Conservation (phyloP, 2,797 vertebrate genomes). For the Falco novaeseelandiae region DNA sequence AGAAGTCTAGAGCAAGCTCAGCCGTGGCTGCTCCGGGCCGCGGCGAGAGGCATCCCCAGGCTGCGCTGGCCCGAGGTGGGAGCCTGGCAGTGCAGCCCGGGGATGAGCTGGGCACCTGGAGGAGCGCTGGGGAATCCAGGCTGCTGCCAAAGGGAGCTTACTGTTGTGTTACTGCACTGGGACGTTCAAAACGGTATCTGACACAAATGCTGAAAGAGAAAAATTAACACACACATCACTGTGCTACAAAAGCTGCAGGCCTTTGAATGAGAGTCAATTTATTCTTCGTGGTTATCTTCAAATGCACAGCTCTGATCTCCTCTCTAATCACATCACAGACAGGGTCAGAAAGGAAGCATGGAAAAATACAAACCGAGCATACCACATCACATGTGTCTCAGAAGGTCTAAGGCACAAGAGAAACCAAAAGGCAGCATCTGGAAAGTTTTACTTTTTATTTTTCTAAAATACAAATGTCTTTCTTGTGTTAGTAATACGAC, state of each 20-base stretch:
- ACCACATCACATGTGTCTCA: not conserved
- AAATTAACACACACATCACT: not conserved
- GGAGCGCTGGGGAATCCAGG: not conserved
- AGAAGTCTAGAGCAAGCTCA: not conserved
- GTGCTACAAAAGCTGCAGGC: not conserved
- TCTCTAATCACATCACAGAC: not conserved
- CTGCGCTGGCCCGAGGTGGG: fast-evolving
- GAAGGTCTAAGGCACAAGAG: slow-evolving; percentile 45
- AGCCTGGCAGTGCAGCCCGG: fast-evolving
- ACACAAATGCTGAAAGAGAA: slow-evolving; percentile 30
- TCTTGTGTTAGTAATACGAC: slow-evolving; percentile 43
- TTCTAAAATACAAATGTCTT: slow-evolving; percentile 65
- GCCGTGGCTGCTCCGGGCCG: not conserved
- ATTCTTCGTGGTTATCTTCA: not conserved
- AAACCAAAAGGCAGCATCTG: slow-evolving; percentile 58
- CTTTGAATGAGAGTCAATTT: not conserved
- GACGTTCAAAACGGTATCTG: not conserved
- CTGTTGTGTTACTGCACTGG: not conserved
- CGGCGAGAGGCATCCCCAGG: not conserved
- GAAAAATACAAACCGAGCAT: not conserved
- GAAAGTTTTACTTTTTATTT: slow-evolving; percentile 67
- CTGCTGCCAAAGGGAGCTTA: not conserved
- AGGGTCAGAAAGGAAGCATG: not conserved
- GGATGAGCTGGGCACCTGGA: not conserved
- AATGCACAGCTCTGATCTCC: not conserved